Conservation (phyloP, 1,140 invertebrate genomes). For the Oreohelix idahoensis region DNA sequence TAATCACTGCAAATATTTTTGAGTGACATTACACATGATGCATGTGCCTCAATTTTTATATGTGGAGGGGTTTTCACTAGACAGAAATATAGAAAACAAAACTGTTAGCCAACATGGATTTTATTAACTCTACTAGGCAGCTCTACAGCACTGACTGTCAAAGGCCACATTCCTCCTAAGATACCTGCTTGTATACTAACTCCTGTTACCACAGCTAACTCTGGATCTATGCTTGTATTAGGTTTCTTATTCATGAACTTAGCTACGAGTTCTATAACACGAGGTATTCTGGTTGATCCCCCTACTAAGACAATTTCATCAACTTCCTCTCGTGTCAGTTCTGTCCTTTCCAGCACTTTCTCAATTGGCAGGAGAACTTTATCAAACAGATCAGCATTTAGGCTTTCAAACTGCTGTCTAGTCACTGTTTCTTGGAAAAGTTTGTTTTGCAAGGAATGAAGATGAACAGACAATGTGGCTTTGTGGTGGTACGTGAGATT, state of each 20-base stretch:
- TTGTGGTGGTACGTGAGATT: constrained; percentile 67
- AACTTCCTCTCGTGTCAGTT: constrained; percentile 74
- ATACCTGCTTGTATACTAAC: constrained; percentile 76
- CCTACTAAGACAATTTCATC: constrained; percentile 76
- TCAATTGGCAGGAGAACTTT: constrained; percentile 70
- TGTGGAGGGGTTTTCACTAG: too few species aligned
- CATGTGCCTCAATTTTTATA: too few species aligned
- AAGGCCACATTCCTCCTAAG: constrained; percentile 76
- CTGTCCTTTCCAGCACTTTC: constrained; percentile 88
- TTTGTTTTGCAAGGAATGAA: constrained; percentile 61
- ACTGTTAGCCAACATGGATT: constrained; percentile 62
- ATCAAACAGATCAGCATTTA: constrained; percentile 73
- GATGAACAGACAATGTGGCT: constrained; percentile 61
- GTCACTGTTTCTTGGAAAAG: constrained; percentile 59
- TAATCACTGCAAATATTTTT: too few species aligned
- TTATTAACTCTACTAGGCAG: constrained; percentile 71
- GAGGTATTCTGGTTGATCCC: constrained; percentile 75
- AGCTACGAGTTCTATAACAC: constrained; percentile 70
- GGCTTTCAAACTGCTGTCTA: constrained; percentile 72
- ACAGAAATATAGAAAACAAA: too few species aligned
- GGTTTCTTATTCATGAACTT: constrained; percentile 72
- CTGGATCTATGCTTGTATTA: constrained; percentile 74
- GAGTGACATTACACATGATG: too few species aligned
- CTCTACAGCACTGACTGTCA: constrained; percentile 76
- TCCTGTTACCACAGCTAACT: constrained; percentile 75